Base-by-base conservation (phyloP, 37 sponge, comb jelly and placozoan species). In the Oopsacas minuta region DNA sequence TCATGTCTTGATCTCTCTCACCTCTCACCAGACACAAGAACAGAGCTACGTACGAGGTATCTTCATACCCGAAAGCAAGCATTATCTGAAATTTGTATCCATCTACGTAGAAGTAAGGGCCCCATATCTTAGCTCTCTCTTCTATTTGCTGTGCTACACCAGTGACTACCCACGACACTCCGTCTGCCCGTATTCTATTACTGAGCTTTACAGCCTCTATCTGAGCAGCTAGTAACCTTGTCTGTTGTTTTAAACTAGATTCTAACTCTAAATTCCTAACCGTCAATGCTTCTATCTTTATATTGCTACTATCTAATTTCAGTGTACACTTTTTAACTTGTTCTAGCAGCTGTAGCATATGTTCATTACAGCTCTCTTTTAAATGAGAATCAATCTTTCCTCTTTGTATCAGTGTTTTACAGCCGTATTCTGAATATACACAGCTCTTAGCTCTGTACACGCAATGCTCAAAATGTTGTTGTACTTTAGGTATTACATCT, bases 21-120 rank as follows among this genome's bases (percentile, higher is more conserved):
- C 75, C 75, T 12, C 75, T 10, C 75, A 61, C 75, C 17, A 61
- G 28, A 61, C 75, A 61, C 75, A 61, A 34, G 75, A 61, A 61
- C 75, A 61, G 30, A 3, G 75, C 75, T 34, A 61, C 32, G 75
- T n/a, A 25, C 32, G 17, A 3, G 28, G 20, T 61, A 3, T 12
- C 30, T 34, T 61, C 75, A 12, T 25, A 12, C 1, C 75, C 75
- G 75, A 61, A 61, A 3, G 1, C 20, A n/a, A 12, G 32, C 75
- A 25, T 61, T 5, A 12, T 5, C 30, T 61, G 75, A 34, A 61
- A 61, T 34, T 61, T 61, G 75, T 61, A 61, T n/a, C 75, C 75
- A 34, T 61, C 75, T 34, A 61, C 75, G 75, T 61, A 61, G 20
- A 61, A n/a, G 30, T 12, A 61, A 34, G 75, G 75, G 20, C 75